Base-by-base conservation (phyloP, 2,797 vertebrate genomes). In the Champsocephalus esox region DNA sequence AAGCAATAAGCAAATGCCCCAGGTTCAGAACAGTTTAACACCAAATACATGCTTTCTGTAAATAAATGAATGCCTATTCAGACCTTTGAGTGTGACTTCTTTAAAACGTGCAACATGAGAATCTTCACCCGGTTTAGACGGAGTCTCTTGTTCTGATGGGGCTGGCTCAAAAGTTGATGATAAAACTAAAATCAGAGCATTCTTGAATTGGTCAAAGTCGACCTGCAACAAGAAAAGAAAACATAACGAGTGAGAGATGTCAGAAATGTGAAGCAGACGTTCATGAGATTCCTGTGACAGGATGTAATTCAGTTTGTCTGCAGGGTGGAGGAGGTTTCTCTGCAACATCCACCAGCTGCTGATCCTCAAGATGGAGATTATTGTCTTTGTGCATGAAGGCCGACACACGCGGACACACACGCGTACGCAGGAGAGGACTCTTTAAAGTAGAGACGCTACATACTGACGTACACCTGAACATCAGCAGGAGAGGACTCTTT, bases 141-240 rank as follows among this genome's bases (percentile, higher is more conserved):
- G 91, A 52, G 91, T 81, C 41, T 96, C 95, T 75, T 95, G 90
- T 68, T 94, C 94, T 34, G 91, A 91, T 9, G 66, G 94, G 43
- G 66, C 90, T 82, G 87, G 90, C 94, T 91, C 89, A 1, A 87
- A 10, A 21, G 61, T 52, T 0, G 93, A 92, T 28, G 97, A 99
- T 81, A 99, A 91, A 72, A 97, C 94, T 82, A 96, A 93, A 89
- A 99, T 98, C 75, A 99, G 93, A 1, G 97, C 97, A 84, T 98
- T 95, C 93, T 96, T 99, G 93, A 99, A 99, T 52, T 97, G 96
- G 67, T 97, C 95, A 86, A 99, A 99, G 88, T 97, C 93, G 17
- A 99, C 96, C 98, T 99, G 89, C 58, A 90, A 91, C 21, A 55
- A 82, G 12, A 61, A 84, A 10, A 11, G 50, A 32, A 10, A 38